Conservation (phyloP, 2,888 invertebrate genomes). For the Pollenia griseotomentosa region DNA sequence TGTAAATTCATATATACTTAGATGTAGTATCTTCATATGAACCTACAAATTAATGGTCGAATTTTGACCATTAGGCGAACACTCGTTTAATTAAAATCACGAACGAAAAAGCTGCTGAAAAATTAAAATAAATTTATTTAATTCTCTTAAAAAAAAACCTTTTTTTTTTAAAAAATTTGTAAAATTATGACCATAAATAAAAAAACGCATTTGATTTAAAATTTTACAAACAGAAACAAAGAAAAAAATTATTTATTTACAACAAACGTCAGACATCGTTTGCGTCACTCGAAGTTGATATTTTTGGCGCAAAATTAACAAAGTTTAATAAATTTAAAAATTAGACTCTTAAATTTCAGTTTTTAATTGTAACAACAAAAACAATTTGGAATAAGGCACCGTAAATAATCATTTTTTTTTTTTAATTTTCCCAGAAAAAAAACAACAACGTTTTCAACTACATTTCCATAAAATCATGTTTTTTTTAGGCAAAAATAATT, state of each 20-base stretch:
- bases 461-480: too few relatives aligned
- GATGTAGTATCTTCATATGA: too few relatives aligned
- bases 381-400: not conserved
- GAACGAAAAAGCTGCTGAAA: not conserved
- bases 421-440: too few relatives aligned
- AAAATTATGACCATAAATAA: constrained; percentile 43
- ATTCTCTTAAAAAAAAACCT: not conserved
- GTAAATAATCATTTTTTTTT: too few relatives aligned
- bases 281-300: constrained; percentile 36
- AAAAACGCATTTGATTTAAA: constrained; percentile 6
- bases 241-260: constrained; percentile 38
- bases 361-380: constrained; percentile 1
- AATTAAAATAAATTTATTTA: not conserved
- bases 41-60: too few relatives aligned
- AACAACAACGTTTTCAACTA: too few relatives aligned
- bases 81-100: not conserved
- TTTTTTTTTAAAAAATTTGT: constrained; percentile 38
- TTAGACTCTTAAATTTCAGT: constrained; percentile 19
- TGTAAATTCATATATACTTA: too few relatives aligned
- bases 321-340: constrained; percentile 11
- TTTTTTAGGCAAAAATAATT: too few relatives aligned
- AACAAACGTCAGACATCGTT: constrained; percentile 5
- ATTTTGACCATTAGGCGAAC: too few relatives aligned
- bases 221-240: not conserved
- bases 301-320: constrained; percentile 25